Conservation (phyloP, 1,140 invertebrate genomes). For the Conus ventricosus region DNA sequence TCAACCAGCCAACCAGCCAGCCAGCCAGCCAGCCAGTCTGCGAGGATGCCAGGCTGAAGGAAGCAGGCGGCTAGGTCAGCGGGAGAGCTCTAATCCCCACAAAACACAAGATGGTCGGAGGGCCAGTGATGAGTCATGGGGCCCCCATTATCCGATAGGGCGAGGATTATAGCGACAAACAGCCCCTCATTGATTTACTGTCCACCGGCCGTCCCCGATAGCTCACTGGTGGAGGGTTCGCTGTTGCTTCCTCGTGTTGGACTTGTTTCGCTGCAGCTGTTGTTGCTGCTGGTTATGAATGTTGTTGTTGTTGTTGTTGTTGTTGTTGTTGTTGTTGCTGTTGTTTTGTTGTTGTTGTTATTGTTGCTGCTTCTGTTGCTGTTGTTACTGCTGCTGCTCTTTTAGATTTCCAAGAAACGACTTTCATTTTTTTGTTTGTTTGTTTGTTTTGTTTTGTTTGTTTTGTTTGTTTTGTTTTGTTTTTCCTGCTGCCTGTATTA, state of each 20-base stretch:
- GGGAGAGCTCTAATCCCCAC: neutral
- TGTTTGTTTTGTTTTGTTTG: no score
- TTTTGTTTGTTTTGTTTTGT: no score
- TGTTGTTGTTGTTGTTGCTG: neutral
- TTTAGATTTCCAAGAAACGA: no score
- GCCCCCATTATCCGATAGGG: neutral
- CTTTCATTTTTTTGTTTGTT: no score
- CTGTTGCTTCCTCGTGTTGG: neutral
- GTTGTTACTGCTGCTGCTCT: no score
- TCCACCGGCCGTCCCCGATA: neutral
- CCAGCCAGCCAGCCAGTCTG: no score
- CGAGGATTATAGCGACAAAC: neutral
- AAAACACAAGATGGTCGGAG: neutral
- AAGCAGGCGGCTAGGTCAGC: neutral
- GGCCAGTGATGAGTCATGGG: neutral
- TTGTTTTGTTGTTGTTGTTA: neutral
- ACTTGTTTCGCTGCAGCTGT: neutral
- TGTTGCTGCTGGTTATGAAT: neutral
- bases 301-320: neutral
- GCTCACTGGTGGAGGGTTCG: neutral
- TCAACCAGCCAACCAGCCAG: no score
- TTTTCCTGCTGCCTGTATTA: no score
- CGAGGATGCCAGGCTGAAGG: neutral
- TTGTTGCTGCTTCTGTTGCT: no score
- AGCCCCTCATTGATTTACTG: constrained; percentile 5